Percentiles rank a stretch among this genome's conserved stretches.
Evolutionary conservation across 2,797 vertebrate genomes (phyloP).

Genomic region (Syndactyla subalaris): DNA sequence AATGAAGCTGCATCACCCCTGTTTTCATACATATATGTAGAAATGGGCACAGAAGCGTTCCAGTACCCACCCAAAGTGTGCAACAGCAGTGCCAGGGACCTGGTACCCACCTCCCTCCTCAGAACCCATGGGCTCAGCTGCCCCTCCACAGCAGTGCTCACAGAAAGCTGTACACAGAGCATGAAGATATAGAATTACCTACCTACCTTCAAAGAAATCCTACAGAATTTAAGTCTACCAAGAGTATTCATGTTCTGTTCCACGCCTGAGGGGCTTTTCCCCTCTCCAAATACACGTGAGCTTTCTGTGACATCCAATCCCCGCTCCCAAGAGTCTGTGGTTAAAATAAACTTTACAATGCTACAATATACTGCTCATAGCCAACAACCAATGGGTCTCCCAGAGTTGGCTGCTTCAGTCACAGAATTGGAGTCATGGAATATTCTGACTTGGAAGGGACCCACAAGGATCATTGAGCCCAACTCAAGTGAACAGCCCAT

Average conservation of each 20-base stretch:
- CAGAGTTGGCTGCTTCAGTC: not conserved
- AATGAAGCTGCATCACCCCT: not conserved
- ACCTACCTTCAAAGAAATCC: not conserved
- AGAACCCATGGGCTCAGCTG: not conserved
- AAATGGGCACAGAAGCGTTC: not conserved
- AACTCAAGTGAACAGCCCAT: not conserved
- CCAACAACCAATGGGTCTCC: not conserved
- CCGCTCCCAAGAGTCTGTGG: not conserved
- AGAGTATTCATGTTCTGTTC: not conserved
- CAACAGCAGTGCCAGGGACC: not conserved
- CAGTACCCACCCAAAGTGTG: not conserved
- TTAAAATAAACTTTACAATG: not conserved
- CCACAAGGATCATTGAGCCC: not conserved
- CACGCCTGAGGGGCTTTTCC: not conserved
- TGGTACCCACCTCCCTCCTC: not conserved
- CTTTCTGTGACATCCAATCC: not conserved
- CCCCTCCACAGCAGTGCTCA: not conserved
- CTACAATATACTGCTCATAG: not conserved
- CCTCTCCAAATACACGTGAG: slow-evolving; percentile 3
- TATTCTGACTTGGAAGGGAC: not conserved
- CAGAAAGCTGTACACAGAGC: not conserved
- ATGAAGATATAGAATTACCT: not conserved
- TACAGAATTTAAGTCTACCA: not conserved
- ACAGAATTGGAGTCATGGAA: not conserved
- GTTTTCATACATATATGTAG: not conserved